phyloP scores from a whole-genome alignment of 2,888 invertebrate genomes.

The Plebejus melissa region DNA sequence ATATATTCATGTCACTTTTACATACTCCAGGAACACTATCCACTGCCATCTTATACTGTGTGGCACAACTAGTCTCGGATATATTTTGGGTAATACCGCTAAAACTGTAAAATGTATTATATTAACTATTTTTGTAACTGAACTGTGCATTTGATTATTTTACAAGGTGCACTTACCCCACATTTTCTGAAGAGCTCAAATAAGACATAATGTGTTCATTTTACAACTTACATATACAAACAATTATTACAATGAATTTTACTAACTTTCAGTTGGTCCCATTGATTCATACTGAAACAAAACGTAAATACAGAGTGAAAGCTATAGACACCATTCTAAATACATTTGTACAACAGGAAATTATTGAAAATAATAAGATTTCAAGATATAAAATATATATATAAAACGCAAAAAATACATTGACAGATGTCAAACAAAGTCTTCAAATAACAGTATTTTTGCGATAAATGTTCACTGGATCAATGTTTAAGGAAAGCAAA shows the following conservation, averaged over 20 bases:
- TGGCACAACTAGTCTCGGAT: conserved; percentile 73
- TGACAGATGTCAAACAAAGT: conserved; percentile 25
- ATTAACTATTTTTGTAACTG: background rate
- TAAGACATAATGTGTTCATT: conserved; percentile 76
- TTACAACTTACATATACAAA: conserved; percentile 62
- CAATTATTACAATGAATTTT: conserved; percentile 52
- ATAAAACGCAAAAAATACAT: conserved; percentile 25
- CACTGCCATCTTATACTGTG: conserved; percentile 73
- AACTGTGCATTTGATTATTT: background rate
- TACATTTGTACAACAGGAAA: background rate
- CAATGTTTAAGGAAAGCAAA: background rate
- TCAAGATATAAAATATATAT: conserved; percentile 31
- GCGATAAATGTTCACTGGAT: background rate
- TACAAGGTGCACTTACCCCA: conserved; percentile 58
- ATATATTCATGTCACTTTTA: conserved; percentile 65
- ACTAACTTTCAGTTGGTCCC: conserved; percentile 61
- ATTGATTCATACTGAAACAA: conserved; percentile 62
- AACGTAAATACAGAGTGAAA: conserved; percentile 30
- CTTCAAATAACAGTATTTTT: conserved; percentile 4
- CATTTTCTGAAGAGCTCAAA: conserved; percentile 77
- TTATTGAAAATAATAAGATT: conserved; percentile 35
- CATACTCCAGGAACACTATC: conserved; percentile 67
- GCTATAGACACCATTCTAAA: background rate
- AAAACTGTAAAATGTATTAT: conserved; percentile 51
- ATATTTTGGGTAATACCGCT: conserved; percentile 75